These are phyloP conservation scores for Tursiops truncatus DNA, from an alignment of 2,113 vertebrate genomes.

Conservation along the genomic window DNA sequence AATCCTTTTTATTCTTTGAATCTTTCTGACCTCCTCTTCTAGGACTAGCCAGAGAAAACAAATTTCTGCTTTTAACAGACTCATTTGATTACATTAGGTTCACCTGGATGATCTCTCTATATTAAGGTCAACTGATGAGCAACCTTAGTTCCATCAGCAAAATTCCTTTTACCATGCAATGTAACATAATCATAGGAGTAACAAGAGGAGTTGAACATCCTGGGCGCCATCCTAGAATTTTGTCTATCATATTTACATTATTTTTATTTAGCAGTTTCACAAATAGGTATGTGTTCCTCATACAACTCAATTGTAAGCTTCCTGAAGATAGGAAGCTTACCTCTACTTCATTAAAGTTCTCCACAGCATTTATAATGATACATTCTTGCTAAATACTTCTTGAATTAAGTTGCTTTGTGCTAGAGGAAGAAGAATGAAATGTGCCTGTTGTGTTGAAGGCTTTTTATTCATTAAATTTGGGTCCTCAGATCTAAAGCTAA, in stretches of 20 bases:
- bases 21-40: background rate
- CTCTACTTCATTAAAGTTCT: background rate
- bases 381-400: conserved; percentile 25
- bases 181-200: background rate
- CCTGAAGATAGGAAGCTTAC: background rate
- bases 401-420: conserved; percentile 36
- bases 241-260: background rate
- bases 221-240: background rate
- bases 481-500: conserved; percentile 49
- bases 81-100: background rate
- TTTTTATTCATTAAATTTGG: conserved; percentile 58
- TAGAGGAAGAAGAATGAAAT: conserved; percentile 47
- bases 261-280: background rate
- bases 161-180: background rate
- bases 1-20: background rate
- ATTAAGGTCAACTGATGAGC: background rate
- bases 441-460: background rate
- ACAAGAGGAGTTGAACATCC: background rate
- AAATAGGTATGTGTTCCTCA: background rate
- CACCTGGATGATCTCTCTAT: background rate
- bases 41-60: background rate
- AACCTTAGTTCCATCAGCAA: background rate
- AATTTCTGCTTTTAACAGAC: background rate
- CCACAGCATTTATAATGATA: background rate
- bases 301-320: background rate